Conservation (phyloP, 2,797 vertebrate species). For the Phrynocephalus forsythii region DNA sequence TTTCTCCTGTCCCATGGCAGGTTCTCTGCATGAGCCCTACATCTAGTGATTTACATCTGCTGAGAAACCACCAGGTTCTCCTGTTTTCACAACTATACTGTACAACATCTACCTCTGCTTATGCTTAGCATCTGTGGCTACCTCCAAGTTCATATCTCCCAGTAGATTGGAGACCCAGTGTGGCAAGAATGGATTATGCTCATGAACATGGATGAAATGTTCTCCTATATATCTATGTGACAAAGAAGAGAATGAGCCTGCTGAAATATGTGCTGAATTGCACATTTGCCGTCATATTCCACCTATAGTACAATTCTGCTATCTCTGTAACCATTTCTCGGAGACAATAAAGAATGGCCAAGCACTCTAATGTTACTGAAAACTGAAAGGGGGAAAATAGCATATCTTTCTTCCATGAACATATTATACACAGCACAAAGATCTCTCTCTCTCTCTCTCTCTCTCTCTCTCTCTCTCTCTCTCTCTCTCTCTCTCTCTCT, state of each 20-base stretch:
- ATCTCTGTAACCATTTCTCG: not conserved
- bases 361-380: not conserved
- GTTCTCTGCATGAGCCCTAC: too few relatives aligned
- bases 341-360: not conserved
- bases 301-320: conserved; percentile 11
- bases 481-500: not conserved
- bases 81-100: not conserved
- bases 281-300: not conserved
- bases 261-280: not conserved
- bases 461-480: not conserved
- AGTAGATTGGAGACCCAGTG: not conserved
- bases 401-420: not conserved
- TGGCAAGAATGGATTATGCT: not conserved
- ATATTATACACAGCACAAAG: not conserved
- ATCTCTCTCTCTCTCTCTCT: not conserved
- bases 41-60: not conserved
- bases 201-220: not conserved
- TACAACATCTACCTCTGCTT: not conserved
- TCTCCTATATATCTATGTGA: not conserved
- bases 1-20: not conserved
- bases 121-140: not conserved
- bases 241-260: not conserved
- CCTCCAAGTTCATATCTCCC: not conserved
- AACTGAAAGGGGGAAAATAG: not conserved
- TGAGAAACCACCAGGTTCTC: not conserved